Base-by-base conservation (phyloP, 2,888 invertebrate genomes). In the Drosophila meridiana region DNA sequence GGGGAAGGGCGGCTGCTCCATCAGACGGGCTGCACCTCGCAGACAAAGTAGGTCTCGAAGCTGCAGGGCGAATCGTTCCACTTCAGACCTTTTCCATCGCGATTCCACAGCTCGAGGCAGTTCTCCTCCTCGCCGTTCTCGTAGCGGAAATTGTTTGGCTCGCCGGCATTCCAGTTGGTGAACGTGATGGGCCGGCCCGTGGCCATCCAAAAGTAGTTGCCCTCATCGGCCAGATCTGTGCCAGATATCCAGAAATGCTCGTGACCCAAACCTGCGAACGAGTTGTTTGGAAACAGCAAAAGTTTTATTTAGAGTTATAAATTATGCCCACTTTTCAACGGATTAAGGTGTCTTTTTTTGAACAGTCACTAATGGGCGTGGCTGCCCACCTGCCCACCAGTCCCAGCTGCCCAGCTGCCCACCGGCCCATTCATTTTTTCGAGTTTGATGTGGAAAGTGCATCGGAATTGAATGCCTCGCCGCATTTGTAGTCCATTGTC, bases 51-150 rank as follows among this genome's bases (percentile, higher is more conserved):
- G 2, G 98, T 98, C 93, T 98, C 97, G 90, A 98, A 98, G 76
- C 97, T 97, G 93, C 98, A 98, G 0, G 98, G 98, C 0, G 97
- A 97, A 92, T 98, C 98, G 93, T 98, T 98, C 98, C 98, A 98
- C 91, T 97, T 97, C 14, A 98, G 94, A 0, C 98, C 98, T 92
- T 98, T 98, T 73, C 97, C 98, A 91, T 98, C 98, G 76, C 98
- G 94, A 93, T 98, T 93, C 98, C 98, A 98, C 30, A 98, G 94
- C 92, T 98, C 98, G 76, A 98, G 92, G 86, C 98, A 98, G 93
- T 98, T 97, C 92, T 98, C 98, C 92, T 98, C 97, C 93, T 98
- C 98, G 7, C 98, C 98, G 91, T 98, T 98, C 93, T 98, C 98
- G 68, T 93, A 93, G 80, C 97, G 96, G 95, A 98, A 98, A 94